Percentiles rank a stretch among this genome's conserved stretches.
These are phyloP conservation scores for Stegodyphus dumicola DNA, from an alignment of 1,140 invertebrate genomes.

Conservation along the genomic window DNA sequence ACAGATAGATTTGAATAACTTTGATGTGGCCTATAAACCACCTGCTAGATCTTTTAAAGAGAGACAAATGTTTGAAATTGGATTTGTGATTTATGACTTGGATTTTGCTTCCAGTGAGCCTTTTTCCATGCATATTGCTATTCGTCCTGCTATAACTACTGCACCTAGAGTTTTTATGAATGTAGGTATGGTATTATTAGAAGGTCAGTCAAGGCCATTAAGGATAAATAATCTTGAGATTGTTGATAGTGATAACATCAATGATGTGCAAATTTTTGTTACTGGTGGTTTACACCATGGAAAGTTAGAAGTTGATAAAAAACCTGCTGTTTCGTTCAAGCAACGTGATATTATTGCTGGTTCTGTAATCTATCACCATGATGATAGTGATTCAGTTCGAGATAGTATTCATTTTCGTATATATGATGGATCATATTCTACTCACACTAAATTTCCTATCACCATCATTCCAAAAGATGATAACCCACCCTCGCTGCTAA, in stretches of 20 bases:
- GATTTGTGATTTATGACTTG: constrained; percentile 50
- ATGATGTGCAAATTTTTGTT: constrained; percentile 54
- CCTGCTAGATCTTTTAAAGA: constrained; percentile 44
- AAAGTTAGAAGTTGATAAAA: constrained; percentile 31
- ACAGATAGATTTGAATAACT: constrained; percentile 58
- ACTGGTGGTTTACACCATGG: constrained; percentile 59
- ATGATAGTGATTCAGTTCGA: constrained; percentile 66
- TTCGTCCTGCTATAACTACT: constrained; percentile 45
- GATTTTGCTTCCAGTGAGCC: constrained; percentile 56
- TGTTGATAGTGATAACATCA: constrained; percentile 53
- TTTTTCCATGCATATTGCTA: constrained; percentile 53
- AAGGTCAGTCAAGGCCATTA: constrained; percentile 57
- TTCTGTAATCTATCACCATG: constrained; percentile 71
- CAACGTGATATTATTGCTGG: constrained; percentile 77
- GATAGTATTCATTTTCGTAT: constrained; percentile 61
- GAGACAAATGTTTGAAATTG: constrained; percentile 53
- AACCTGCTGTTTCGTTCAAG: constrained; percentile 73
- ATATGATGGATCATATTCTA: constrained; percentile 55
- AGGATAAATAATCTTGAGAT: constrained; percentile 52
- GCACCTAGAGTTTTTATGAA: constrained; percentile 54
- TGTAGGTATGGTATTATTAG: constrained; percentile 45
- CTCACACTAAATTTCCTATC: constrained; percentile 63
- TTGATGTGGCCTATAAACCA: constrained; percentile 60
- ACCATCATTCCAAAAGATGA: constrained; percentile 69
- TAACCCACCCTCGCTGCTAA: constrained; percentile 67